Conservation (phyloP, 2,797 vertebrate species). For the Sciaenops ocellatus region DNA sequence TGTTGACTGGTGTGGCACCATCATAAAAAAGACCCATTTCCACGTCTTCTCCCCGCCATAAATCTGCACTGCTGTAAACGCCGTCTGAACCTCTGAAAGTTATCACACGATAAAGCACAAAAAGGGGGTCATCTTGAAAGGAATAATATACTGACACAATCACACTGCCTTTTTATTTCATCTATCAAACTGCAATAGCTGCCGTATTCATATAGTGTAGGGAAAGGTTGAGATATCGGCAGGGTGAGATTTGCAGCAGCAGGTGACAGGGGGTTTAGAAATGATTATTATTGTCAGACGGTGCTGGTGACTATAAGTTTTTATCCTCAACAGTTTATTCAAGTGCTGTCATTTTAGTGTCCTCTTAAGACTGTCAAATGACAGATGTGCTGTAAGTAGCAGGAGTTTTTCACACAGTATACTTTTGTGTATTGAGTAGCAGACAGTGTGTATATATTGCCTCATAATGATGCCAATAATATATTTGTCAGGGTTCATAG, state of each 20-base stretch:
- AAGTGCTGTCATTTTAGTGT: constrained; percentile 44
- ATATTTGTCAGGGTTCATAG: not conserved
- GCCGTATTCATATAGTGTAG: constrained; percentile 31
- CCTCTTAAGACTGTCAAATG: constrained; percentile 34
- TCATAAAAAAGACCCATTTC: constrained; percentile 35
- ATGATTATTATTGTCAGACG: constrained; percentile 50
- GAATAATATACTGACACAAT: constrained; percentile 58
- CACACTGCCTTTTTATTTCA: constrained; percentile 44
- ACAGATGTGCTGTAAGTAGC: constrained; percentile 26
- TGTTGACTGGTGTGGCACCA: constrained; percentile 10
- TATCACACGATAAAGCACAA: constrained; percentile 45
- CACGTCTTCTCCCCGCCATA: not conserved
- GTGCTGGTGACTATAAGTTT: constrained; percentile 24
- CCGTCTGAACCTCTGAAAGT: constrained; percentile 15
- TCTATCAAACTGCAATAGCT: constrained; percentile 54
- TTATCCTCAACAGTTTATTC: constrained; percentile 39
- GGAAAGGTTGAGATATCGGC: constrained; percentile 18
- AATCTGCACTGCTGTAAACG: constrained; percentile 37
- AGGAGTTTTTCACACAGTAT: not conserved
- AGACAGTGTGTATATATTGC: not conserved
- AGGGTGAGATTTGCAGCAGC: constrained; percentile 32
- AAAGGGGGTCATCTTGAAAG: constrained; percentile 32
- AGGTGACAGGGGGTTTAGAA: constrained; percentile 34
- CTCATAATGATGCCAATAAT: not conserved
- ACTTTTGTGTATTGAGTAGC: constrained; percentile 12